phyloP scores from a whole-genome alignment of 2,797 vertebrate species.

The Malurus splendens region DNA sequence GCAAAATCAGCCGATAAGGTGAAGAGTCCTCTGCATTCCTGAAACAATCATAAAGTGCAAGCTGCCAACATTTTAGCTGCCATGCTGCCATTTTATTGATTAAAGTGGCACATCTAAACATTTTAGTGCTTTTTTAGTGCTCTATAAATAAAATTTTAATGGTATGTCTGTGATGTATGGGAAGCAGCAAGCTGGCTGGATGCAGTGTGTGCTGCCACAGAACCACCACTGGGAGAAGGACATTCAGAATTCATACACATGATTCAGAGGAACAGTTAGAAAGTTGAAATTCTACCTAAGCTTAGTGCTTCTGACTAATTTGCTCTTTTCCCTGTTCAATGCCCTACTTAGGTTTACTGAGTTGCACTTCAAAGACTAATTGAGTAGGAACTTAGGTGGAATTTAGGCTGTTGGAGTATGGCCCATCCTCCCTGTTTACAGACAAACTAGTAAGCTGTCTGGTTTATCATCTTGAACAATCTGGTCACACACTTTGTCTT shows the following conservation, averaged over 20 bases:
- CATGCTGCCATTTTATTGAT: neutral
- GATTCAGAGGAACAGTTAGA: neutral
- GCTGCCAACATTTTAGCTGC: neutral
- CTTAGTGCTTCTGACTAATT: constrained; percentile 24
- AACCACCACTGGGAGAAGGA: neutral
- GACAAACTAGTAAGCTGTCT: neutral
- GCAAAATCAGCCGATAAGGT: neutral
- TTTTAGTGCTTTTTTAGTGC: neutral
- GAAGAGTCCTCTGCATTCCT: neutral
- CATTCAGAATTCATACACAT: neutral
- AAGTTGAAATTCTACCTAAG: constrained; percentile 16
- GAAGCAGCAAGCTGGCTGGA: neutral
- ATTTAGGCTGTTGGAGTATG: neutral
- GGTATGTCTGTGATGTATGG: neutral
- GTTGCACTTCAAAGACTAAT: constrained; percentile 31
- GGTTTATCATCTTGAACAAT: neutral
- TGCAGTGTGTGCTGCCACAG: neutral
- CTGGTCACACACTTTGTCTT: neutral
- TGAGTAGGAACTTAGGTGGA: constrained; percentile 1
- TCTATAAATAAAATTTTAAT: neutral
- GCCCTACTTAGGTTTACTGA: constrained; percentile 25
- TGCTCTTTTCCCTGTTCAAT: constrained; percentile 9
- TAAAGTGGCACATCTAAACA: neutral
- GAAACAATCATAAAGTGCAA: neutral
- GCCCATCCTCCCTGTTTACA: neutral